A percentile compares a stretch with the other conserved stretches of the same genome.
Conservation (phyloP, 2,888 invertebrate genomes). For the Dicranocentrus wangi region DNA sequence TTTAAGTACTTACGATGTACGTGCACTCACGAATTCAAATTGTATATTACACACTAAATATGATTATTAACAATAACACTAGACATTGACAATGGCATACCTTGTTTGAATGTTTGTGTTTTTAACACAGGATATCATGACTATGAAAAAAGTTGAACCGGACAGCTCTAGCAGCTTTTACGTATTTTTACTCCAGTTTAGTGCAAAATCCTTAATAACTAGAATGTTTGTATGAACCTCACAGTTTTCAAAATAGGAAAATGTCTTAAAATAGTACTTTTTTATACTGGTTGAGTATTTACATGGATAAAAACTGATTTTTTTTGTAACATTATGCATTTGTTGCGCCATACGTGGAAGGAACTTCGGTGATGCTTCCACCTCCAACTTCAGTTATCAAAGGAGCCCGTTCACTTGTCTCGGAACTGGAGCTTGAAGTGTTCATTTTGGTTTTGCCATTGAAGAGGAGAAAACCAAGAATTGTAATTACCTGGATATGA, state of each 20-base stretch:
- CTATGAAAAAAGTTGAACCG: not conserved
- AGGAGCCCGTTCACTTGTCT: conserved; percentile 32
- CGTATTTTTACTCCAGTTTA: not conserved
- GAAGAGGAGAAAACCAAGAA: conserved; percentile 34
- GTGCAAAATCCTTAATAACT: not conserved
- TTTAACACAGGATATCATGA: not conserved
- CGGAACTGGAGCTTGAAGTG: conserved; percentile 34
- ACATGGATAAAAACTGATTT: conserved; percentile 37
- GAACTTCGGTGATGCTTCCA: not conserved
- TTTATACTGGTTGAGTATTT: conserved; percentile 40
- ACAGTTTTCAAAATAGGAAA: not conserved
- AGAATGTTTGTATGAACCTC: not conserved
- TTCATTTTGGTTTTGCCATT: conserved; percentile 12
- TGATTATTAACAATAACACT: too few species aligned
- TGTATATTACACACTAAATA: too few species aligned
- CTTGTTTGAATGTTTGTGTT: too few species aligned
- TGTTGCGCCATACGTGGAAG: conserved; percentile 37
- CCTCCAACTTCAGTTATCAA: conserved; percentile 17
- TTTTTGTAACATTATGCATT: conserved; percentile 34
- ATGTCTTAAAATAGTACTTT: not conserved
- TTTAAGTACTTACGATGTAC: too few species aligned
- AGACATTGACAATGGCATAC: conserved; percentile 14
- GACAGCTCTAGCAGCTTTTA: not conserved
- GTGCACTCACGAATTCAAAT: too few species aligned
- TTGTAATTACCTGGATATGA: conserved; percentile 35